A percentile compares a stretch with the other conserved stretches of the same genome.
Conservation (phyloP, 2,113 vertebrate genomes). For the Neotoma lepida region DNA sequence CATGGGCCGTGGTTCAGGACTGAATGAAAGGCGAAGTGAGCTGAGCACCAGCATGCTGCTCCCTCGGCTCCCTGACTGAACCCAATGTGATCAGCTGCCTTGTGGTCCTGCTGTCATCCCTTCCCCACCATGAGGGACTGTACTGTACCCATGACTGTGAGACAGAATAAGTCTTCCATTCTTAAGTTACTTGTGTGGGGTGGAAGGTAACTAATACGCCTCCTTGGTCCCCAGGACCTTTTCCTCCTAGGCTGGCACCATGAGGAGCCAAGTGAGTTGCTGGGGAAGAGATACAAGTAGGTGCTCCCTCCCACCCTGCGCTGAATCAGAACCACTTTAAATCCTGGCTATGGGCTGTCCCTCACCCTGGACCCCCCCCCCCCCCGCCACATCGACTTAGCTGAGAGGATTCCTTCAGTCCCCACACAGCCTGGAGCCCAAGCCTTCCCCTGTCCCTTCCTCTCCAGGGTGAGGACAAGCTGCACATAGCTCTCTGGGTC, state of each 20-base stretch:
- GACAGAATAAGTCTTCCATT: not conserved
- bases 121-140: not conserved
- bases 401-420: not conserved
- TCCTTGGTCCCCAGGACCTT: not conserved
- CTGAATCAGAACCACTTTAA: not conserved
- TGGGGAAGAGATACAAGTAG: not conserved
- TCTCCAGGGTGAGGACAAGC: not conserved
- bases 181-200: not conserved
- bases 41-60: not conserved
- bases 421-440: not conserved
- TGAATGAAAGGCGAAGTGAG: not conserved
- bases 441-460: not conserved
- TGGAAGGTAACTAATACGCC: not conserved
- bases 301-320: no score
- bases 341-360: not conserved
- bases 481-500: not conserved
- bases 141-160: not conserved
- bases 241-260: not conserved
- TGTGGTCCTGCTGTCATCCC: no score
- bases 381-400: not conserved
- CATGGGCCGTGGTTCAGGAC: not conserved
- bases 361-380: not conserved
- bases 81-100: not conserved
- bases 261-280: not conserved
- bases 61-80: not conserved